These are phyloP conservation scores for Porites australiensis DNA, from an alignment of 64 coral and sea anemone genomes.

Conservation along the genomic window DNA sequence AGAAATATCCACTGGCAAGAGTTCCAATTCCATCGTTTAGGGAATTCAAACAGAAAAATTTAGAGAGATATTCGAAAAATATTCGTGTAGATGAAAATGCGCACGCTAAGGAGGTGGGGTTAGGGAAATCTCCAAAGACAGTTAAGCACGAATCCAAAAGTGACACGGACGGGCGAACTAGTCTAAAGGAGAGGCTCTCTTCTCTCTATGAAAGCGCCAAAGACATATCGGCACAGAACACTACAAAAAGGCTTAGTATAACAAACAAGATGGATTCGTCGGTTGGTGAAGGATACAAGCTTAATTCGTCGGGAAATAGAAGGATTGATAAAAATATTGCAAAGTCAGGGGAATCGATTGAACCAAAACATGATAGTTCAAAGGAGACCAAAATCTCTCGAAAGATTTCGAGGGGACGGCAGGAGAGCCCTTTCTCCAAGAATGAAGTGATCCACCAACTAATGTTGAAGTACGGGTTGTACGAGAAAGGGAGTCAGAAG, in stretches of 20 bases:
- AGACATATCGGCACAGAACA: slow-evolving; percentile 43
- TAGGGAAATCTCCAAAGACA: not conserved
- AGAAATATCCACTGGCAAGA: slow-evolving; percentile 72
- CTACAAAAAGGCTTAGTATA: not conserved
- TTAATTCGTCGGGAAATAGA: not conserved
- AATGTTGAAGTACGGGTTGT: slow-evolving; percentile 92
- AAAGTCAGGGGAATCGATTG: not conserved
- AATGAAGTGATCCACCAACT: slow-evolving; percentile 94
- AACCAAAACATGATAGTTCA: not conserved
- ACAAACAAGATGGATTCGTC: slow-evolving; percentile 8
- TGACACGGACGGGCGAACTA: not conserved
- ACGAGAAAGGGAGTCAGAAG: slow-evolving; percentile 32
- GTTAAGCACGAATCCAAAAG: not conserved
- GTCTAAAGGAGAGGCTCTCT: slow-evolving; percentile 7
- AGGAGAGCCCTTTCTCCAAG: slow-evolving; percentile 66
- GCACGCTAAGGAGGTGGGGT: not conserved
- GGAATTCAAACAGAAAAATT: slow-evolving; percentile 83
- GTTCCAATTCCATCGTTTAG: slow-evolving; percentile 85
- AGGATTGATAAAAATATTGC: not conserved
- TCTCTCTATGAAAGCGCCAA: slow-evolving; percentile 30
- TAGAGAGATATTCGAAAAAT: slow-evolving; percentile 36
- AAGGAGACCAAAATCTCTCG: not conserved
- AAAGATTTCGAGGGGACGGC: slow-evolving; percentile 23
- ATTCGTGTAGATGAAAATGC: not conserved
- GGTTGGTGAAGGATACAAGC: too few species aligned